phyloP scores from a whole-genome alignment of 2,888 invertebrate species.

The Listrodromus nycthemerus region DNA sequence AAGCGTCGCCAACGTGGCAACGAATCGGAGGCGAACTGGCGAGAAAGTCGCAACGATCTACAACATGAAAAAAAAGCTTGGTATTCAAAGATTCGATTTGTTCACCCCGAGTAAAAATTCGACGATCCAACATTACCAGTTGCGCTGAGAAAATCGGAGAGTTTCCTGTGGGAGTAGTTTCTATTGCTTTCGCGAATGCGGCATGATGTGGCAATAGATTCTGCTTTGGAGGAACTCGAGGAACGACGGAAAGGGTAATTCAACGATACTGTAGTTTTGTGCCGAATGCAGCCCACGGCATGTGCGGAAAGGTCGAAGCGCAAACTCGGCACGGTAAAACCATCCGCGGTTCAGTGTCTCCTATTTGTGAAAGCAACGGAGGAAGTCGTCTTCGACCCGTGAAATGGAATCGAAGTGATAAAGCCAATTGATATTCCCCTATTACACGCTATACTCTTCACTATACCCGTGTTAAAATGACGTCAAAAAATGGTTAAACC shows the following conservation, averaged over 20 bases:
- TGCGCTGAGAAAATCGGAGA: background rate
- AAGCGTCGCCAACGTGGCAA: background rate
- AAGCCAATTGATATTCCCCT: conserved; percentile 59
- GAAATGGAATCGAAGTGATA: conserved; percentile 59
- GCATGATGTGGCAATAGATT: conserved; percentile 6
- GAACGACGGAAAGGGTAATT: conserved; percentile 11
- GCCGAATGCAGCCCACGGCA: conserved; percentile 1
- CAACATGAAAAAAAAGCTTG: background rate
- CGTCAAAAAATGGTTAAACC: background rate
- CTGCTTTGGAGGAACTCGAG: conserved; percentile 35
- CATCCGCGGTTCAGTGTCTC: conserved; percentile 25
- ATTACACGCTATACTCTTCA: conserved; percentile 25
- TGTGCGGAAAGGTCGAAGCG: conserved; percentile 26
- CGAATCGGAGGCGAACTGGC: too few relatives aligned
- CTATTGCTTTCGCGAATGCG: background rate
- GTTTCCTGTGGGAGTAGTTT: background rate
- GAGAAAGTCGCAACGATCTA: background rate
- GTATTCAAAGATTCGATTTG: conserved; percentile 1
- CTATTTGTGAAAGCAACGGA: conserved; percentile 41
- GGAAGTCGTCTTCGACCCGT: conserved; percentile 58
- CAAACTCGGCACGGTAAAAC: conserved; percentile 38
- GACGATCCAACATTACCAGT: background rate
- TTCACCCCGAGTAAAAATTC: background rate
- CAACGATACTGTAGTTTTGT: conserved; percentile 9
- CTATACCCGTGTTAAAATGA: too few relatives aligned